Conservation (phyloP, 2,888 invertebrate species). For the Leucophenga maculata region DNA sequence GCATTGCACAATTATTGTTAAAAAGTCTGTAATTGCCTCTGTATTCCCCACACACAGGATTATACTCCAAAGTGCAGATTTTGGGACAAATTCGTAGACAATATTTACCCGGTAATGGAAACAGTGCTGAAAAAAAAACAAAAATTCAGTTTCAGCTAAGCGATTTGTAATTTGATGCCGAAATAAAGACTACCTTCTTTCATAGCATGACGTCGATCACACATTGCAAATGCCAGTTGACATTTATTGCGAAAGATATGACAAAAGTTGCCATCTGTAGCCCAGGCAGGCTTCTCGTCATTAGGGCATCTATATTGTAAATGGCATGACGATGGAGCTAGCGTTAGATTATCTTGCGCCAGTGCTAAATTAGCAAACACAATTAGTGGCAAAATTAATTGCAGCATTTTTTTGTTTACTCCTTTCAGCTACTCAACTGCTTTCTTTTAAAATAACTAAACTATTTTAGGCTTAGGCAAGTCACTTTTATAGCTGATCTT, state of each 20-base stretch:
- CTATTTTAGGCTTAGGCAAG: too few species aligned
- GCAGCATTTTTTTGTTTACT: too few species aligned
- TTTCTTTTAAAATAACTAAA: too few species aligned
- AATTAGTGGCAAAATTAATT: too few species aligned
- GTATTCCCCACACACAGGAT: constrained; percentile 37
- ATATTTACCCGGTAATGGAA: constrained; percentile 15
- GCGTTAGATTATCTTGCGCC: too few species aligned
- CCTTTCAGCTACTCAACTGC: too few species aligned
- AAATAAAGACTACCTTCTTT: not conserved
- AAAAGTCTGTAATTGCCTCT: not conserved
- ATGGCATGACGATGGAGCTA: too few species aligned
- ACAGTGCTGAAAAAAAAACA: constrained; percentile 13
- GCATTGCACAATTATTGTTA: not conserved
- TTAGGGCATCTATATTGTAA: not conserved
- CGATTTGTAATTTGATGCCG: too few species aligned
- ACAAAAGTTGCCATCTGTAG: not conserved
- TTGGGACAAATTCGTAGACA: constrained; percentile 32
- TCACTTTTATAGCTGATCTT: too few species aligned
- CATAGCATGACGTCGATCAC: not conserved
- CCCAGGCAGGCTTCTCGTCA: not conserved
- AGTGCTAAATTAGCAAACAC: too few species aligned
- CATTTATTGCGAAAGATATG: constrained; percentile 32
- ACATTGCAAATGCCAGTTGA: constrained; percentile 28
- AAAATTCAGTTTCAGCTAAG: not conserved
- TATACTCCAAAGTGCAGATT: constrained; percentile 13